Evolutionary conservation across 2,888 invertebrate genomes (phyloP).

Genomic region (Lacanobia wlatinum): DNA sequence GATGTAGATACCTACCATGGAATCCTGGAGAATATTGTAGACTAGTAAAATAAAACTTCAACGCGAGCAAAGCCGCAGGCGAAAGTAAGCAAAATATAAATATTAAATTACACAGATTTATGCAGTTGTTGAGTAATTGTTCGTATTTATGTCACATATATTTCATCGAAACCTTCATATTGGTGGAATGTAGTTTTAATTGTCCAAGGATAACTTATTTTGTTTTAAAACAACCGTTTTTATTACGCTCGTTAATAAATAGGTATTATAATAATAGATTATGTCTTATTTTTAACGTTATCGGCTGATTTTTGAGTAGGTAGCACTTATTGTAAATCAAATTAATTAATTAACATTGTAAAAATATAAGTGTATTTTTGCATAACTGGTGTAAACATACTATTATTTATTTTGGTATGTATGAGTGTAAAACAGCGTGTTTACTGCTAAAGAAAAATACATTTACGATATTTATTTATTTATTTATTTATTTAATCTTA

Average conservation of each 20-base stretch:
- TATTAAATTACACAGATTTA: constrained; percentile 18
- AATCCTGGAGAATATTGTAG: too few species aligned
- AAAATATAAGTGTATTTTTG: background rate
- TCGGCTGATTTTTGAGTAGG: background rate
- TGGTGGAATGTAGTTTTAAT: constrained; percentile 66
- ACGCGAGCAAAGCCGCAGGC: background rate
- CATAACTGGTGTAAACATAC: background rate
- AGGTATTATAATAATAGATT: background rate
- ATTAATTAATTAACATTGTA: background rate
- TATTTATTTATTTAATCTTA: too few species aligned
- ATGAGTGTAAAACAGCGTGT: background rate
- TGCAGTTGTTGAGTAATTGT: constrained; percentile 47
- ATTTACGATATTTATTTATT: background rate
- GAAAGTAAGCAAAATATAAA: background rate
- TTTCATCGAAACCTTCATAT: constrained; percentile 52
- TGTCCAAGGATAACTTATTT: constrained; percentile 61
- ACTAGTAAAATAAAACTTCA: background rate
- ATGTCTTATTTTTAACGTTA: background rate
- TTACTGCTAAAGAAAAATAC: background rate
- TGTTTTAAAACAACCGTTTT: constrained; percentile 39
- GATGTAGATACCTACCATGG: too few species aligned
- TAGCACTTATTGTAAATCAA: background rate
- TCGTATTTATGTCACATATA: constrained; percentile 38
- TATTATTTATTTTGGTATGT: background rate
- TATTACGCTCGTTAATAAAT: background rate